A percentile compares a stretch with the other conserved stretches of the same genome.
Evolutionary conservation across 1,140 invertebrate species (phyloP).

Genomic region (Dreissena rostriformis): DNA sequence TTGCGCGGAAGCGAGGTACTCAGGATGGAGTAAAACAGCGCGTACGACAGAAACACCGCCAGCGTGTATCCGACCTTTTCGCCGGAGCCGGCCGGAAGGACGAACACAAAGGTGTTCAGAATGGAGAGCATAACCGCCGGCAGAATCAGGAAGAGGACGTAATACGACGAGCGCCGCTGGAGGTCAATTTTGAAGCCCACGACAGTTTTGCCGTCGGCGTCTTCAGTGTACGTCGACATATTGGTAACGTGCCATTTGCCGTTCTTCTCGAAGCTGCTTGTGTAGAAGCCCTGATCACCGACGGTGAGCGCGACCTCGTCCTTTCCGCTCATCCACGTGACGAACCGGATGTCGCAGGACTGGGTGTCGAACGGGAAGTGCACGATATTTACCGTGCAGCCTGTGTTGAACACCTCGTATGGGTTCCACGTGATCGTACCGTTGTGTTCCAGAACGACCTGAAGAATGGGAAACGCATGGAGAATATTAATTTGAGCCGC

Average conservation of each 20-base stretch:
- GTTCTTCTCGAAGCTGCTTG: slow-evolving; percentile 83
- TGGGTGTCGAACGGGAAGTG: slow-evolving; percentile 89
- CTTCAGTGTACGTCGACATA: slow-evolving; percentile 4
- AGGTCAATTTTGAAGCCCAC: slow-evolving; percentile 24
- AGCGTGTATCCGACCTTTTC: slow-evolving; percentile 88
- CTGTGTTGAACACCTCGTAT: slow-evolving; percentile 72
- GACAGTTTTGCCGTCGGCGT: slow-evolving; percentile 10
- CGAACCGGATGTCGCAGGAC: slow-evolving; percentile 83
- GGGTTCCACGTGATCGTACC: slow-evolving; percentile 62
- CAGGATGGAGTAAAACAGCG: slow-evolving; percentile 76
- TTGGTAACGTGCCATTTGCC: slow-evolving; percentile 82
- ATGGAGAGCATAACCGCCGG: slow-evolving; percentile 62
- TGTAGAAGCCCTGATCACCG: slow-evolving; percentile 81
- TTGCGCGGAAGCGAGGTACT: slow-evolving; percentile 58
- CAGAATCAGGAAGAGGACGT: slow-evolving; percentile 58
- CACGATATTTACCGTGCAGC: slow-evolving; percentile 94
- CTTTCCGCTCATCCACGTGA: slow-evolving; percentile 65
- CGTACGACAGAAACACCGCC: slow-evolving; percentile 84
- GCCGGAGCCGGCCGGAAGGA: slow-evolving; percentile 83
- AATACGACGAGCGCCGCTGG: slow-evolving; percentile 44
- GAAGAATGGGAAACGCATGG: not conserved
- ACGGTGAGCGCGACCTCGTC: slow-evolving; percentile 80
- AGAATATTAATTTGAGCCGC: not conserved
- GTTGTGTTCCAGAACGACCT: not conserved
- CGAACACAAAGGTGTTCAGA: slow-evolving; percentile 77